Base-by-base conservation (phyloP, 2,888 invertebrate species). In the Empis stercorea region DNA sequence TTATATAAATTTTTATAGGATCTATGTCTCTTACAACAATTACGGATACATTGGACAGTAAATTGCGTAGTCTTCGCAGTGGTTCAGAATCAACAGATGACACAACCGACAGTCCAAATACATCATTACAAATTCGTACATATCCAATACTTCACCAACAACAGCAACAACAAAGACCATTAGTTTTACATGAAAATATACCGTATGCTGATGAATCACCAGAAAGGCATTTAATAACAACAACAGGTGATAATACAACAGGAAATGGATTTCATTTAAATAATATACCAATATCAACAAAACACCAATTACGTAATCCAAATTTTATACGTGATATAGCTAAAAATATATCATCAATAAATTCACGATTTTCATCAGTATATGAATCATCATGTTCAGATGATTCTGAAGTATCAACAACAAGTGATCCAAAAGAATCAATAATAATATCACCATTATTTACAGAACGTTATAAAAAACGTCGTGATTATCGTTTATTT, bases 41-140 rank as follows among this genome's bases (percentile, higher is more conserved):
- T 64, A 89, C 87, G 57, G 84, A 83, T 62, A 83, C 87, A 50
- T 81, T 88, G 70, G 88, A 89, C 66, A 82, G 84, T 63, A 88
- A 88, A 68, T 76, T 87, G 70, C 79, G 81, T 58, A 80, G 81
- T 59, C 68, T 83, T 60, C 76, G 83, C 63, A 81, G 78, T 71
- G 76, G 81, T 48, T 78, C 79, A 49, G 76, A 76, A 58, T 74
- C 76, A 41, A 75, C 74, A 63, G 77, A 78, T 68, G 66, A 65
- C 52, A 65, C 66, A 45, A n/a, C 40, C 3, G 27, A 46, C 23
- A 66, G 71, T 61, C 57, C 70, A 51, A 63, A 66, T 54, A 23
- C 48, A 47, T 34, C 34, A 14, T 13, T 9, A 17, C 10, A 11
- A 16, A 17, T 13, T 4, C 34, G 5, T n/a, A 27, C 48, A 50